Conservation (phyloP, 1,140 invertebrate species). For the Metaphire vulgaris region DNA sequence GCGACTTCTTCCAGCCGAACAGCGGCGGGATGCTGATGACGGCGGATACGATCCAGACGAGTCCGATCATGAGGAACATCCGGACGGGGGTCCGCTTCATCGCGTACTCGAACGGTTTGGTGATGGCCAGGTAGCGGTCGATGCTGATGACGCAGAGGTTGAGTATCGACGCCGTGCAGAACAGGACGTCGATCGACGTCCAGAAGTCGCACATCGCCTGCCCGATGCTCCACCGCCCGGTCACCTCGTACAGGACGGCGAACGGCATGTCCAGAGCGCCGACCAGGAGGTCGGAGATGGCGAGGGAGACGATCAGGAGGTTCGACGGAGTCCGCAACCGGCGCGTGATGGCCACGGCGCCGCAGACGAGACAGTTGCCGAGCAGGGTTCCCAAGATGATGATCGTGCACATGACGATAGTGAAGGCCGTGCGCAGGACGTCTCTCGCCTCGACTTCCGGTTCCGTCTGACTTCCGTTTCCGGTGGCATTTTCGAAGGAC, state of each 20-base stretch:
- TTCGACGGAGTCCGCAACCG: too few relatives aligned
- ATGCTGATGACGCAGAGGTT: too few relatives aligned
- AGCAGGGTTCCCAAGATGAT: conserved; percentile 11
- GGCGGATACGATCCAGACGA: conserved; percentile 54
- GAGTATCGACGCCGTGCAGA: too few relatives aligned
- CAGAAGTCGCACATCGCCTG: conserved; percentile 53
- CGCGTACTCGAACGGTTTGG: conserved; percentile 55
- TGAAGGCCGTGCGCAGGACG: conserved; percentile 6
- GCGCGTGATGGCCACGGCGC: conserved; percentile 50
- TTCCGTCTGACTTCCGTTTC: too few relatives aligned
- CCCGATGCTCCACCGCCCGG: conserved; percentile 52
- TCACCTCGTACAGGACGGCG: conserved; percentile 52
- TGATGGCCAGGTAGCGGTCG: too few relatives aligned
- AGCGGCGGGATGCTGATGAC: too few relatives aligned
- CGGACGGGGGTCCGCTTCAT: conserved; percentile 51
- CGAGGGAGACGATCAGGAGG: too few relatives aligned
- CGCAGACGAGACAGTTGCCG: conserved; percentile 7
- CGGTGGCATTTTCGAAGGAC: too few relatives aligned
- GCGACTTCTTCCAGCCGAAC: conserved; percentile 46
- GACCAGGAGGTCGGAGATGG: conserved; percentile 65
- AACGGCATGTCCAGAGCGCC: conserved; percentile 66
- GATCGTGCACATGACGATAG: background rate
- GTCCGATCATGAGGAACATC: conserved; percentile 52
- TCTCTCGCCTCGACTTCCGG: too few relatives aligned
- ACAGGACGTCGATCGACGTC: conserved; percentile 55